A percentile compares a stretch with the other conserved stretches of the same genome.
These are phyloP conservation scores for Philereme vetulata DNA, from an alignment of 2,888 invertebrate genomes.

Conservation along the genomic window DNA sequence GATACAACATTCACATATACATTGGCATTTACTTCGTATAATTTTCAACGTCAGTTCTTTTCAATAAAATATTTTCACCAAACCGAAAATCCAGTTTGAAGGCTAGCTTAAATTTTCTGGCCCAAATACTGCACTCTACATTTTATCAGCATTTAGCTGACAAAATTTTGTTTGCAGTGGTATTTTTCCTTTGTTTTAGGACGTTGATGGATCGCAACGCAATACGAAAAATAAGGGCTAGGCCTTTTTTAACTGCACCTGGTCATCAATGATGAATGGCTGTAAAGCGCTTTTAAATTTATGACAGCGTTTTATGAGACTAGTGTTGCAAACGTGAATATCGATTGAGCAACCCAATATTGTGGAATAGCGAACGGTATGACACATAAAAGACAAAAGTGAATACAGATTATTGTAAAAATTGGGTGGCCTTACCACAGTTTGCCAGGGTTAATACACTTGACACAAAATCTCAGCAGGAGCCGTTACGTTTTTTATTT, in stretches of 20 bases:
- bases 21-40: too few relatives aligned
- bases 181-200: constrained; percentile 23
- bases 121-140: not conserved
- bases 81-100: not conserved
- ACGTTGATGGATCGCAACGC: constrained; percentile 24
- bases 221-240: constrained; percentile 23
- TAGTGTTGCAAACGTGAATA: not conserved
- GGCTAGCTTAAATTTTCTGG: not conserved
- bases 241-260: constrained; percentile 30
- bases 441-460: too few relatives aligned
- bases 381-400: too few relatives aligned
- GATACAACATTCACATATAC: too few relatives aligned
- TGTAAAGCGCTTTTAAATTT: constrained; percentile 35
- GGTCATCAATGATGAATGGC: constrained; percentile 35
- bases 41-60: too few relatives aligned
- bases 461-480: too few relatives aligned
- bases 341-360: too few relatives aligned
- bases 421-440: too few relatives aligned
- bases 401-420: too few relatives aligned
- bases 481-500: too few relatives aligned
- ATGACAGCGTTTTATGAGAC: constrained; percentile 27
- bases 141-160: constrained; percentile 6
- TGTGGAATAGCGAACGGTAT: too few relatives aligned
- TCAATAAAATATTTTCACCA: not conserved
- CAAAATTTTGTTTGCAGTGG: constrained; percentile 3